Evolutionary conservation across 37 sponge, comb jelly and placozoan genomes (phyloP).

Genomic region (Chondrosia reniformis): DNA sequence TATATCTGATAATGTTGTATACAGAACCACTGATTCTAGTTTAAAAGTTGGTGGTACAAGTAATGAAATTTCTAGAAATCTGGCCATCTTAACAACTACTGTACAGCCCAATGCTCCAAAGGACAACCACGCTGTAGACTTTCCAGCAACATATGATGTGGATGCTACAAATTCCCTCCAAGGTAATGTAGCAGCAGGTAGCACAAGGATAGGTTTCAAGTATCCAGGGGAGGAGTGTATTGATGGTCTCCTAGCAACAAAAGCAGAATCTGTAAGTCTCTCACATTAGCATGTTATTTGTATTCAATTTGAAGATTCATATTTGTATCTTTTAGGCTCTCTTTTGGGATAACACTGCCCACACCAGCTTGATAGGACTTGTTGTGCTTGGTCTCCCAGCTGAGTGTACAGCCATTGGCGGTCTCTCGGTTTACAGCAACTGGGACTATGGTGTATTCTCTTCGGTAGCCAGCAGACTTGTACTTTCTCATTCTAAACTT

Average conservation of each 20-base stretch:
- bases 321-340: constrained; percentile 37
- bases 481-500: constrained; percentile 41
- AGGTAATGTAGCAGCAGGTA: constrained; percentile 77
- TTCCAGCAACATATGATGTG: constrained; percentile 81
- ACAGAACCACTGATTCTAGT: constrained; percentile 67
- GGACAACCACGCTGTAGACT: constrained; percentile 88
- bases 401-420: constrained; percentile 63
- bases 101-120: constrained; percentile 61
- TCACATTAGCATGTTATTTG: not conserved
- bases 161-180: constrained; percentile 49
- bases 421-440: constrained; percentile 57
- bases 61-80: constrained; percentile 42
- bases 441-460: constrained; percentile 87
- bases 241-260: not conserved
- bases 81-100: constrained; percentile 67
- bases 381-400: constrained; percentile 47
- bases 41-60: constrained; percentile 49
- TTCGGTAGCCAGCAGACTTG: constrained; percentile 57
- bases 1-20: constrained; percentile 60
- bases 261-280: not conserved
- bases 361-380: constrained; percentile 62
- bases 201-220: constrained; percentile 50
- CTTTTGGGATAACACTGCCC: constrained; percentile 80
- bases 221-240: constrained; percentile 62
- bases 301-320: not conserved